These are phyloP conservation scores for Noturus placidus DNA, from an alignment of 2,113 vertebrate species.

Conservation along the genomic window DNA sequence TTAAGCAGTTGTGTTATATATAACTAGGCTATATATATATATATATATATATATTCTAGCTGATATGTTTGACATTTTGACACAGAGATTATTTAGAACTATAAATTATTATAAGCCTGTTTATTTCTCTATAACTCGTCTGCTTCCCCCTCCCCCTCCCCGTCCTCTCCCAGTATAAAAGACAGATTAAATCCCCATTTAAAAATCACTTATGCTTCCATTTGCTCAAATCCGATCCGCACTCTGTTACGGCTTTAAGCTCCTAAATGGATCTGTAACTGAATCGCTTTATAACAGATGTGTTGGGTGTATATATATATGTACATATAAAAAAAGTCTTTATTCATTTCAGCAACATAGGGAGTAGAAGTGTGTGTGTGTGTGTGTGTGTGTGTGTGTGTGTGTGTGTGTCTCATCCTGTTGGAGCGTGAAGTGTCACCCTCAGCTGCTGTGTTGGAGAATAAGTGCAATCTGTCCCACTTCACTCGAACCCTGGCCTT, in stretches of 20 bases:
- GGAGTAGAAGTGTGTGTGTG: conserved; percentile 79
- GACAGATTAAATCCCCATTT: conserved; percentile 50
- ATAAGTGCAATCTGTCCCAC: conserved; percentile 15
- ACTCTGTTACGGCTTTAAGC: conserved; percentile 73
- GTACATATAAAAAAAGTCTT: conserved; percentile 71
- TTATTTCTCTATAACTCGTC: conserved; percentile 25
- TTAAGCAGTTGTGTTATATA: conserved; percentile 53
- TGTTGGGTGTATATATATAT: conserved; percentile 81
- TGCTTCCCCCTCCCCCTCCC: background rate
- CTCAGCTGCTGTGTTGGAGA: conserved; percentile 83
- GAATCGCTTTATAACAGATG: conserved; percentile 88
- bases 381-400: conserved; percentile 78
- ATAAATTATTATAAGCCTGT: background rate
- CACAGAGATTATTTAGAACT: background rate
- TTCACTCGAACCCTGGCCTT: conserved; percentile 66
- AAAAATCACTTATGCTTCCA: conserved; percentile 52
- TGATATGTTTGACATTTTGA: background rate
- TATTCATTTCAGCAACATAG: conserved; percentile 80
- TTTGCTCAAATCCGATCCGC: conserved; percentile 72
- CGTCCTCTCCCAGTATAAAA: background rate
- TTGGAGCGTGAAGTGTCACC: conserved; percentile 87
- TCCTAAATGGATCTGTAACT: conserved; percentile 76
- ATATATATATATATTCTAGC: background rate
- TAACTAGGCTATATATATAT: background rate
- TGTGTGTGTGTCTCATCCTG: conserved; percentile 87